Conservation (phyloP, 2,113 vertebrate species). For the Pollachius pollachius region DNA sequence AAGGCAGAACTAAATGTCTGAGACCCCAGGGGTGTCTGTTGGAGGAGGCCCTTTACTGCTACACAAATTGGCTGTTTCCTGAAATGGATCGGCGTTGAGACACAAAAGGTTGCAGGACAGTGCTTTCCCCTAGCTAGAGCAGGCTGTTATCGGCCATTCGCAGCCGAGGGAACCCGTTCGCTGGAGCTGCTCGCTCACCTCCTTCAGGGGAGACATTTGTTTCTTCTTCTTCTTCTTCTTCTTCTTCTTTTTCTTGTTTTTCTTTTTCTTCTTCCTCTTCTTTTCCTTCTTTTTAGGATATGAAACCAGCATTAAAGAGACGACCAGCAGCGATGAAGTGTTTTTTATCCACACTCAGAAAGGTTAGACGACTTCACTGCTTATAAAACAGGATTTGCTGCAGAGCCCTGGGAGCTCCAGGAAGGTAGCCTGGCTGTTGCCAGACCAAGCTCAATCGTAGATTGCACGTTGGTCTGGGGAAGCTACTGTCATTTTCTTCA, state of each 20-base stretch:
- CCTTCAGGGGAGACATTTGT: conserved; percentile 45
- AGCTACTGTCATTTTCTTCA: too few relatives aligned
- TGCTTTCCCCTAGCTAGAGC: conserved; percentile 28
- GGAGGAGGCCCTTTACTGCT: conserved; percentile 21
- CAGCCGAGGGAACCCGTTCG: conserved; percentile 46
- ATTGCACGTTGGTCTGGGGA: too few relatives aligned
- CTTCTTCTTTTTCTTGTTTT: too few relatives aligned
- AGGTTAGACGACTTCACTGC: conserved; percentile 41
- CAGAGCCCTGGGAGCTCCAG: not conserved
- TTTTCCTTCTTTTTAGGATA: conserved; percentile 34
- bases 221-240: conserved; percentile 8
- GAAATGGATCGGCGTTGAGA: conserved; percentile 38
- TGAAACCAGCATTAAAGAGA: conserved; percentile 42
- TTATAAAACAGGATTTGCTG: not conserved
- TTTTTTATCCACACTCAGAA: conserved; percentile 34
- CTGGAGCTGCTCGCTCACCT: conserved; percentile 29
- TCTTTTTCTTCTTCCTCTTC: too few relatives aligned
- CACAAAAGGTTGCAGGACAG: conserved; percentile 20
- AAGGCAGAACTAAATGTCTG: conserved; percentile 48
- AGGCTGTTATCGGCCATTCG: conserved; percentile 26
- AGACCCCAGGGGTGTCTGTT: conserved; percentile 29
- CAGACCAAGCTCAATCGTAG: too few relatives aligned
- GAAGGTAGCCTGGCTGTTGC: too few relatives aligned
- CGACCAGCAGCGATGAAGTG: not conserved
- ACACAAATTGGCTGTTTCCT: conserved; percentile 25